phyloP scores from a whole-genome alignment of 1,140 invertebrate genomes.

The Drosophila jambulina region DNA sequence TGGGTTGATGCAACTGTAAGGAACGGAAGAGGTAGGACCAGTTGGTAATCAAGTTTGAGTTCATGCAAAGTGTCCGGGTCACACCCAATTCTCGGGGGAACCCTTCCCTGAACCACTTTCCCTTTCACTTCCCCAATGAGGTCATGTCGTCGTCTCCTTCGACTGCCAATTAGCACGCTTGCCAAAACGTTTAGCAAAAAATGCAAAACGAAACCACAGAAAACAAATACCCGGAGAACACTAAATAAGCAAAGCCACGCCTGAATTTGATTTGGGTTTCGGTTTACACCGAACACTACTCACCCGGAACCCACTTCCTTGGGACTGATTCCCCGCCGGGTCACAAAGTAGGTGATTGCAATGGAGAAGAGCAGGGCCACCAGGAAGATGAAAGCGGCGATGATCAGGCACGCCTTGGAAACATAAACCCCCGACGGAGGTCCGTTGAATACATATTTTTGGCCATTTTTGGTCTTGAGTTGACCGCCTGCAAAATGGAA shows the following conservation, averaged over 20 bases:
- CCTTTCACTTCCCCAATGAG: constrained; percentile 72
- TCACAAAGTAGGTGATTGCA: constrained; percentile 77
- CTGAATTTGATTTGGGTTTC: constrained; percentile 29
- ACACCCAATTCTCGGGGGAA: constrained; percentile 34
- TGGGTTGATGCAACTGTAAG: constrained; percentile 41
- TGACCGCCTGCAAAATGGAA: constrained; percentile 70
- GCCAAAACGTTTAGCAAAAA: constrained; percentile 59
- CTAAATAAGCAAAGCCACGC: constrained; percentile 26
- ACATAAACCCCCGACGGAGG: constrained; percentile 79
- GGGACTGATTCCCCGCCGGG: constrained; percentile 40
- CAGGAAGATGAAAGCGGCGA: constrained; percentile 65
- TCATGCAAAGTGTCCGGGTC: constrained; percentile 47
- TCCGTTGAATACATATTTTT: constrained; percentile 84
- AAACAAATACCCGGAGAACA: constrained; percentile 50
- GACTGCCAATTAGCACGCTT: constrained; percentile 69
- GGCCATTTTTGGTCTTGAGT: constrained; percentile 84
- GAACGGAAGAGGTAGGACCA: constrained; percentile 1
- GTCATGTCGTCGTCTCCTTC: constrained; percentile 51
- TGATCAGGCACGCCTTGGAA: constrained; percentile 66
- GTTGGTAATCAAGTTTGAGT: constrained; percentile 29
- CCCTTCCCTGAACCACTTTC: constrained; percentile 69
- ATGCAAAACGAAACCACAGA: constrained; percentile 33
- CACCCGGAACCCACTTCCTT: constrained; percentile 52
- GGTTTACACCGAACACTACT: constrained; percentile 31
- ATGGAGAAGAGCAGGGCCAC: constrained; percentile 71